Conservation (phyloP, 2,797 vertebrate genomes). For the Moxostoma hubbsi region DNA sequence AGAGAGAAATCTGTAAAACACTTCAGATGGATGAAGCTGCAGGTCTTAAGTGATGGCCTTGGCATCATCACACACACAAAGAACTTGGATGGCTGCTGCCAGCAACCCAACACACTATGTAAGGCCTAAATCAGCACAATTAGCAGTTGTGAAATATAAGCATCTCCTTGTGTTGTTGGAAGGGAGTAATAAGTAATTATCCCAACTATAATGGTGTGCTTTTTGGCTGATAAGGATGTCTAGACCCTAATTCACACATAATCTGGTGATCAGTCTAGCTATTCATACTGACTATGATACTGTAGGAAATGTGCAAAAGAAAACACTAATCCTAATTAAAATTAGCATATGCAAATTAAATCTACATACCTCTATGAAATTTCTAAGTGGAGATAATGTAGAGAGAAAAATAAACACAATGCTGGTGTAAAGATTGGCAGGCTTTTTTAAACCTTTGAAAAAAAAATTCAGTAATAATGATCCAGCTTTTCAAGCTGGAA, state of each 20-base stretch:
- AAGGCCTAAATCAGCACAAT: constrained; percentile 44
- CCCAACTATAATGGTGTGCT: constrained; percentile 25
- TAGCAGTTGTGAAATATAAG: constrained; percentile 37
- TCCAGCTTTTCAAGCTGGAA: constrained; percentile 10
- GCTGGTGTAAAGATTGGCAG: constrained; percentile 47
- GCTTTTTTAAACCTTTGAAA: constrained; percentile 11
- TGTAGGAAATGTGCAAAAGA: constrained; percentile 15
- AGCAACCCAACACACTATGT: constrained; percentile 18
- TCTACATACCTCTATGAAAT: constrained; percentile 41
- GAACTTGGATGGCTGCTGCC: constrained; percentile 3
- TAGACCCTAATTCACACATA: constrained; percentile 30
- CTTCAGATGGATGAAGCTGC: constrained; percentile 43
- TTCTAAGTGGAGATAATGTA: constrained; percentile 49
- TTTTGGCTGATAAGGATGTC: constrained; percentile 41
- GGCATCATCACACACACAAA: constrained; percentile 25
- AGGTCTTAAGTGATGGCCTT: constrained; percentile 25
- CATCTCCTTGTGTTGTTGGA: constrained; percentile 26
- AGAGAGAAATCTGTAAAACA: constrained; percentile 14
- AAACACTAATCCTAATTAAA: constrained; percentile 55
- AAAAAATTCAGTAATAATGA: constrained; percentile 28
- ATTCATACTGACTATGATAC: constrained; percentile 42
- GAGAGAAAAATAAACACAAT: constrained; percentile 24
- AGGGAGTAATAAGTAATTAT: constrained; percentile 55
- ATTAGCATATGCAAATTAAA: constrained; percentile 57
- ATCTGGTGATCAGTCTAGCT: constrained; percentile 55